Evolutionary conservation across 2,797 vertebrate genomes (phyloP).

Genomic region (Bovichtus diacanthus): DNA sequence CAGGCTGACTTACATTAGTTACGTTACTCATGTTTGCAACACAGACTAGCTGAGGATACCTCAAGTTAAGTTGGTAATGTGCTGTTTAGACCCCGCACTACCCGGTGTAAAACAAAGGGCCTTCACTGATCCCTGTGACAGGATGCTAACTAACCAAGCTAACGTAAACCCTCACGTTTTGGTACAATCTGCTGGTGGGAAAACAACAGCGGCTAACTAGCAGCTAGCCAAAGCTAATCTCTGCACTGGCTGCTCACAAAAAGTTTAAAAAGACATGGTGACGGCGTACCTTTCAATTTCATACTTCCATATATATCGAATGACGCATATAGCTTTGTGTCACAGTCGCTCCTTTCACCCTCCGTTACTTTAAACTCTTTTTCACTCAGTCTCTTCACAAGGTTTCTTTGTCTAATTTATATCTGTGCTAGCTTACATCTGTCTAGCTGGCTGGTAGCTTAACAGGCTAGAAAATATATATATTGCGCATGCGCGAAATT

Average conservation of each 20-base stretch:
- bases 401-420: slow-evolving; percentile 83
- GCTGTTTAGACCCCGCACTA: slow-evolving; percentile 30
- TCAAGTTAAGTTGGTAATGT: slow-evolving; percentile 31
- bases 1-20: background rate
- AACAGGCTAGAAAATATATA: slow-evolving; percentile 56
- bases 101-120: slow-evolving; percentile 76
- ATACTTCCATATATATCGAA: slow-evolving; percentile 80
- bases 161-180: slow-evolving; percentile 62
- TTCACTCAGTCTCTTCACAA: slow-evolving; percentile 74
- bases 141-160: slow-evolving; percentile 73
- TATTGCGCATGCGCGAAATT: slow-evolving; percentile 72
- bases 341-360: slow-evolving; percentile 71
- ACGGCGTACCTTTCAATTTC: slow-evolving; percentile 84
- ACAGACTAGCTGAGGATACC: slow-evolving; percentile 13
- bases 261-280: slow-evolving; percentile 80
- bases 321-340: slow-evolving; percentile 73
- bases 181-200: slow-evolving; percentile 55
- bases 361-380: slow-evolving; percentile 73
- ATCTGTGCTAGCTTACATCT: slow-evolving; percentile 80
- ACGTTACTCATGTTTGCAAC: background rate
- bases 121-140: slow-evolving; percentile 54
- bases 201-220: slow-evolving; percentile 78
- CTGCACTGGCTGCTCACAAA: slow-evolving; percentile 74
- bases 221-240: slow-evolving; percentile 74
- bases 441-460: slow-evolving; percentile 74